Conservation (phyloP, 2,888 invertebrate species). For the Nephrotoma appendiculata region DNA sequence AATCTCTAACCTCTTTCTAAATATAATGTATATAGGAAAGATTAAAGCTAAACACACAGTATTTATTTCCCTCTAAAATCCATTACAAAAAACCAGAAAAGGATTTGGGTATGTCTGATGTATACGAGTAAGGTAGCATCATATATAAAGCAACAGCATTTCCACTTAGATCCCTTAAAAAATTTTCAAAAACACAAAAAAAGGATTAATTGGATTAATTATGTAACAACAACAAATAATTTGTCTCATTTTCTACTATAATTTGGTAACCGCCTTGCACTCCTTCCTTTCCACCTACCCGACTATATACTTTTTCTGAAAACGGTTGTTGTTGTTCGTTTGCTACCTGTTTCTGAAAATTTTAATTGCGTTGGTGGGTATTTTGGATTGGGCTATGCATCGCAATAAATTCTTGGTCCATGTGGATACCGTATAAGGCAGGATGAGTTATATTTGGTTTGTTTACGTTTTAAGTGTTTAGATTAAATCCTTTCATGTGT, state of each 20-base stretch:
- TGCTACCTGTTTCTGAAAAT: background rate
- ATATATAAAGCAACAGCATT: background rate
- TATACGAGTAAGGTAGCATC: background rate
- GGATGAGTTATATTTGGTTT: too few relatives aligned
- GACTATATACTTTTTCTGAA: too few relatives aligned
- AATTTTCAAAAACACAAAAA: background rate
- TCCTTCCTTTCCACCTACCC: too few relatives aligned
- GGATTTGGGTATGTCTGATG: background rate
- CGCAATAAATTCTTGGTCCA: background rate
- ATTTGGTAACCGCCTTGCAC: too few relatives aligned
- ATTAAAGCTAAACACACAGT: background rate
- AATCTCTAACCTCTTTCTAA: too few relatives aligned
- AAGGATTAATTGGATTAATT: background rate
- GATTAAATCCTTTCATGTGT: too few relatives aligned
- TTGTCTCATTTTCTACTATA: background rate
- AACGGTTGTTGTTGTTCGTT: background rate
- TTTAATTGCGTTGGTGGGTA: background rate
- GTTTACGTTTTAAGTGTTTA: too few relatives aligned
- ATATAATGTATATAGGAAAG: too few relatives aligned
- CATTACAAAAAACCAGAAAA: background rate
- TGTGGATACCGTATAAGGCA: background rate
- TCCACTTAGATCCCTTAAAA: background rate
- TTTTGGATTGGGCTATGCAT: background rate
- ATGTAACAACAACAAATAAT: background rate
- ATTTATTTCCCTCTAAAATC: background rate